phyloP scores from a whole-genome alignment of 2,888 invertebrate genomes.

The Lutraria lutraria region DNA sequence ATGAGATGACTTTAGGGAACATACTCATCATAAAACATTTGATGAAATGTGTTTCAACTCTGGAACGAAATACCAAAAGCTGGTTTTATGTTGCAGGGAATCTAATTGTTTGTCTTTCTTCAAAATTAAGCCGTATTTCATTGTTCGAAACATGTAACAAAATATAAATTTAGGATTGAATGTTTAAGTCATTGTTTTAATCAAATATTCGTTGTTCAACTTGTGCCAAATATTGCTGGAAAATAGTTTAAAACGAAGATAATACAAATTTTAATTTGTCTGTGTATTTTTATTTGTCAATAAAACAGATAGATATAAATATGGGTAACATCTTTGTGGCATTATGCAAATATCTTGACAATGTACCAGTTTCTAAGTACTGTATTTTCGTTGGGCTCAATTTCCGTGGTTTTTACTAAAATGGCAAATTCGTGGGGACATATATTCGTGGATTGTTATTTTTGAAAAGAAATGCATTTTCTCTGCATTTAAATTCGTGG shows the following conservation, averaged over 20 bases:
- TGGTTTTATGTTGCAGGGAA: not conserved
- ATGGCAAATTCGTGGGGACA: too few species aligned
- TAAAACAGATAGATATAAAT: not conserved
- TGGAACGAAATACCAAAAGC: not conserved
- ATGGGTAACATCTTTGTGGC: not conserved
- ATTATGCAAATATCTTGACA: not conserved
- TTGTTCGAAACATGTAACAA: not conserved
- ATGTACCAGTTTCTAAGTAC: too few species aligned
- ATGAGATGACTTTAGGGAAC: not conserved
- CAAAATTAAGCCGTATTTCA: conserved; percentile 20
- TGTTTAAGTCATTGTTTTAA: not conserved
- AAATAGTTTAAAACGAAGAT: not conserved
- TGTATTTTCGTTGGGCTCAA: too few species aligned
- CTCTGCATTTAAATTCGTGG: too few species aligned
- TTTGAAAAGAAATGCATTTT: too few species aligned
- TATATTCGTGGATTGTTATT: too few species aligned
- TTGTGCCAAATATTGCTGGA: conserved; percentile 16
- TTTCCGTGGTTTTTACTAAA: too few species aligned
- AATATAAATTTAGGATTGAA: not conserved
- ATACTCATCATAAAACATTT: not conserved
- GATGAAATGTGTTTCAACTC: not conserved
- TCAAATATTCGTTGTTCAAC: not conserved
- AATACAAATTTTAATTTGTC: not conserved
- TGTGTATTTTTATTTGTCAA: not conserved
- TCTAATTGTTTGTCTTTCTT: conserved; percentile 22